Evolutionary conservation across 2,888 invertebrate species (phyloP).

Genomic region (Apamea epomidion): DNA sequence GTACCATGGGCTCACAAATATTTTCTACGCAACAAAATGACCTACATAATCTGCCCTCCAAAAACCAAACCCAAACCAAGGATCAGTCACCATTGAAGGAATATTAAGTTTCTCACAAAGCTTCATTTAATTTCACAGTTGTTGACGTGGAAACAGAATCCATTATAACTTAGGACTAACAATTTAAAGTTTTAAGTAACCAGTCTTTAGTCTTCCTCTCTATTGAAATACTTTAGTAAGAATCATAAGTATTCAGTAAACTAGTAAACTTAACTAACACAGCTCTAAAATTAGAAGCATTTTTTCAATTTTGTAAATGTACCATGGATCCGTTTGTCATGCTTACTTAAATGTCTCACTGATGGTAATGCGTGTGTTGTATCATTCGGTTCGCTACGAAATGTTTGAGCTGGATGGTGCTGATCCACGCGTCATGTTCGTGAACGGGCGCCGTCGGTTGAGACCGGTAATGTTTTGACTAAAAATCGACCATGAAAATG

Average conservation of each 20-base stretch:
- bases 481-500: conserved; percentile 62
- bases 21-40: conserved; percentile 48
- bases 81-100: conserved; percentile 39
- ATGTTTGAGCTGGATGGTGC: no score
- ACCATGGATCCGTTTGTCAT: not conserved
- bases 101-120: conserved; percentile 51
- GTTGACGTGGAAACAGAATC: conserved; percentile 58
- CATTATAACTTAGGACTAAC: conserved; percentile 62
- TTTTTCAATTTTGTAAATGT: not conserved
- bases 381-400: no score
- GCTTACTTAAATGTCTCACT: not conserved
- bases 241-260: conserved; percentile 19
- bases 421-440: no score
- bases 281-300: not conserved
- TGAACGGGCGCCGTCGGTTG: no score
- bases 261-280: not conserved
- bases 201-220: conserved; percentile 30
- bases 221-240: conserved; percentile 39
- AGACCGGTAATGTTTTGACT: not conserved
- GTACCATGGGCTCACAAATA: not conserved
- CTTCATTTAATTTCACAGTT: conserved; percentile 54
- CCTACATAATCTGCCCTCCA: conserved; percentile 55
- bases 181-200: conserved; percentile 53
- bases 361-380: not conserved
- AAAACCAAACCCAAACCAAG: conserved; percentile 15